phyloP scores from a whole-genome alignment of 2,888 invertebrate species.

The Drosophila kokeensis region DNA sequence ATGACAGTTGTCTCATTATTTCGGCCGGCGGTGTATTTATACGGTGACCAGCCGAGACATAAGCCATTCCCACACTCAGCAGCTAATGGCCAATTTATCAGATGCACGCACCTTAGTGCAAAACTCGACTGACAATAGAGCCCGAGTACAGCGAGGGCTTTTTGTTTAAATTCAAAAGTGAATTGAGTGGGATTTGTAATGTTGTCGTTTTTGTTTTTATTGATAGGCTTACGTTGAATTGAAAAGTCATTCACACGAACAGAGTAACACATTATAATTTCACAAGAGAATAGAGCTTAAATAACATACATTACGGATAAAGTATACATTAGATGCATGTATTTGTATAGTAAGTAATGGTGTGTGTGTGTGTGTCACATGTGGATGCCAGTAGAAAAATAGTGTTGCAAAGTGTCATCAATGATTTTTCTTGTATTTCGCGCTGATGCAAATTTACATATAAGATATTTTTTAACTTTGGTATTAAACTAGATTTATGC shows the following conservation, averaged over 20 bases:
- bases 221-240: slow-evolving; percentile 56
- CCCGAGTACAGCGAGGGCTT: neutral
- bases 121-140: neutral
- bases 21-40: slow-evolving; percentile 9
- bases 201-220: slow-evolving; percentile 42
- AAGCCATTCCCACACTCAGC: neutral
- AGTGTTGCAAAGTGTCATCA: slow-evolving; percentile 43
- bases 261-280: slow-evolving; percentile 66
- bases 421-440: slow-evolving; percentile 29
- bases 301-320: slow-evolving; percentile 57
- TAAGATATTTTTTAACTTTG: slow-evolving; percentile 79
- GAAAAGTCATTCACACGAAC: slow-evolving; percentile 65
- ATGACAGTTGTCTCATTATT: neutral
- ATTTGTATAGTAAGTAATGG: slow-evolving; percentile 48
- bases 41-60: neutral
- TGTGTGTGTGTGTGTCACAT: slow-evolving; percentile 43
- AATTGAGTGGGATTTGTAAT: slow-evolving; percentile 5
- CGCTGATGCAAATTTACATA: slow-evolving; percentile 55
- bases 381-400: slow-evolving; percentile 48
- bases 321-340: slow-evolving; percentile 34
- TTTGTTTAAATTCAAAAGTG: neutral
- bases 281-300: slow-evolving; percentile 71
- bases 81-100: neutral
- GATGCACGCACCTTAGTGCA: neutral
- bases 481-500: slow-evolving; percentile 84